Conservation (phyloP, 2,797 vertebrate species). For the Pogoniulus pusillus region DNA sequence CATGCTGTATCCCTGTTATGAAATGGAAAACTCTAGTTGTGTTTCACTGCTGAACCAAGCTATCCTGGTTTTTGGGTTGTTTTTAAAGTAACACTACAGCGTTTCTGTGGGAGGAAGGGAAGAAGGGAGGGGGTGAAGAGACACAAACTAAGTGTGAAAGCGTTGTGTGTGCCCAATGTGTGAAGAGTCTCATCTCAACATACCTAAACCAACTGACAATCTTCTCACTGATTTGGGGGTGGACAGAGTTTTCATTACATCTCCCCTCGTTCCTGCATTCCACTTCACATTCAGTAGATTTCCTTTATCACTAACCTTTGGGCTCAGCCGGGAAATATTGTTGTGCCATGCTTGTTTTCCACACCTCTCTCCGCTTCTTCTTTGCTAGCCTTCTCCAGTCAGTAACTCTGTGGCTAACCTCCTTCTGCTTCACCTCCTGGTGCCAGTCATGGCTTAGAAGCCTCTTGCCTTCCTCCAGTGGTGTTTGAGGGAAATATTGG, state of each 20-base stretch:
- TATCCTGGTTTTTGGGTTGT: not conserved
- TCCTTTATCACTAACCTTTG: constrained; percentile 47
- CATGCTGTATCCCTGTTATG: not conserved
- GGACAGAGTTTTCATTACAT: not conserved
- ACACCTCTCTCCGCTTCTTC: constrained; percentile 72
- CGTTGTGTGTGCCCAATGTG: not conserved
- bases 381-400: constrained; percentile 76
- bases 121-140: not conserved
- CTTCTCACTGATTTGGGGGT: not conserved
- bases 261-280: constrained; percentile 35
- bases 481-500: constrained; percentile 78
- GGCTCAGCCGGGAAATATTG: constrained; percentile 55
- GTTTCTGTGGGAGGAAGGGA: not conserved
- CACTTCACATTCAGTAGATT: constrained; percentile 19
- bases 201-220: not conserved
- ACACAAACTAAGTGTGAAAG: not conserved
- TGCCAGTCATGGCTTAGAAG: constrained; percentile 75
- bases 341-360: constrained; percentile 69
- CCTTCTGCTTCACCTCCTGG: constrained; percentile 79
- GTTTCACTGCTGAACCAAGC: not conserved
- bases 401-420: constrained; percentile 80
- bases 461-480: constrained; percentile 74
- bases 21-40: not conserved
- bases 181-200: constrained; percentile 22
- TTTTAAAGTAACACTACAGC: not conserved